Evolutionary conservation across 1,140 invertebrate genomes (phyloP).

Genomic region (Bombus superbus): DNA sequence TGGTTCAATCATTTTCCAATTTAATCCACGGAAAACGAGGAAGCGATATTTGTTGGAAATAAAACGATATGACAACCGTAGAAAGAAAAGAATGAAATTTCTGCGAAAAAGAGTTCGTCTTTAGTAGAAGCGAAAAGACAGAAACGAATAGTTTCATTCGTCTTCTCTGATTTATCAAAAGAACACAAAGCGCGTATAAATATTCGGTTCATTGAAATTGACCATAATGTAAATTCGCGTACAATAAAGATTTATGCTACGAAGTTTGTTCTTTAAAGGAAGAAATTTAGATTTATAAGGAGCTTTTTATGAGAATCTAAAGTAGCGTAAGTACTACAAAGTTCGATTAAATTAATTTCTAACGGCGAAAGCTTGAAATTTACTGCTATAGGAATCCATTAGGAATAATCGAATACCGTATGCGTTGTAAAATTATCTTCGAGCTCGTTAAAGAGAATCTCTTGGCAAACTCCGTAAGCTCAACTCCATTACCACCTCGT

Average conservation of each 20-base stretch:
- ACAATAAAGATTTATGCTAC: neutral
- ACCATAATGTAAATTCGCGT: neutral
- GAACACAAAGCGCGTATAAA: too few relatives aligned
- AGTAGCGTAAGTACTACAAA: neutral
- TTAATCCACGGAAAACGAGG: too few relatives aligned
- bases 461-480: constrained; percentile 40
- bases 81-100: too few relatives aligned
- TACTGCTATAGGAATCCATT: constrained; percentile 21
- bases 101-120: too few relatives aligned
- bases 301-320: neutral
- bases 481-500: constrained; percentile 33
- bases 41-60: too few relatives aligned
- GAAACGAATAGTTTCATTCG: too few relatives aligned
- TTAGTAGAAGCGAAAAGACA: too few relatives aligned
- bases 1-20: too few relatives aligned
- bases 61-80: too few relatives aligned
- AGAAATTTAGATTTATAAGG: neutral
- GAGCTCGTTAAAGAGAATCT: constrained; percentile 44
- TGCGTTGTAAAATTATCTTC: constrained; percentile 15
- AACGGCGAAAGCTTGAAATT: neutral
- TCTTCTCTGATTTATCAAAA: too few relatives aligned
- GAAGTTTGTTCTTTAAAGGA: neutral
- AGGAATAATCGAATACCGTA: constrained; percentile 37
- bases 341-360: constrained; percentile 19
- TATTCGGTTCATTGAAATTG: neutral